Conservation (phyloP, 1,140 invertebrate genomes). For the Eueides isabella region DNA sequence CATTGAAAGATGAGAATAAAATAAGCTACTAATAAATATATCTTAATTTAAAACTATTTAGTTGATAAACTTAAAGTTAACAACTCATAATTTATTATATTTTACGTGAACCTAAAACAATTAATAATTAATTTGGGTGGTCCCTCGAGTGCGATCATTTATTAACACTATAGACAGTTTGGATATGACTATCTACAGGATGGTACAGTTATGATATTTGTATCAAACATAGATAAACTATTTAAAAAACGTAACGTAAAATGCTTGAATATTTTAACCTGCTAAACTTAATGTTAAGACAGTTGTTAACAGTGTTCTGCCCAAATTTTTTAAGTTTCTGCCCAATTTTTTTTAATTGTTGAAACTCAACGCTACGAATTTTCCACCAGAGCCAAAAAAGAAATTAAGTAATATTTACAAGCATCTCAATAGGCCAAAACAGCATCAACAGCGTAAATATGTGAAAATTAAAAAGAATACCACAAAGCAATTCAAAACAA, state of each 20-base stretch:
- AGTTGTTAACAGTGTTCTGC: too few species aligned
- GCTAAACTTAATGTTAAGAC: too few species aligned
- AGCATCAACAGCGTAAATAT: too few species aligned
- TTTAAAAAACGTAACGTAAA: too few species aligned
- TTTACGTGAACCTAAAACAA: not conserved
- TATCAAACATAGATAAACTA: not conserved
- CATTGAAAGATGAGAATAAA: not conserved
- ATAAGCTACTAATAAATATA: not conserved
- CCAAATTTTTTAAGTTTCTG: too few species aligned
- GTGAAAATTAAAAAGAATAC: too few species aligned
- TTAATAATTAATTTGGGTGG: not conserved
- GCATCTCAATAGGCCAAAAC: too few species aligned
- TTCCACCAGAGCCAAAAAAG: too few species aligned
- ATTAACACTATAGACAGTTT: not conserved
- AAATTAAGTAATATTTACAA: too few species aligned
- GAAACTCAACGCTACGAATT: too few species aligned
- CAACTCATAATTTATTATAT: not conserved
- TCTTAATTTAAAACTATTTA: not conserved
- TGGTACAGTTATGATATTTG: not conserved
- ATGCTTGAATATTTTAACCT: too few species aligned
- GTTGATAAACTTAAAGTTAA: not conserved
- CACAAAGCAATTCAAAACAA: not conserved
- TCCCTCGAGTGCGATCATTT: not conserved
- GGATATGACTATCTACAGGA: not conserved
- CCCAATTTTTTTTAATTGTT: too few species aligned